A percentile compares a stretch with the other conserved stretches of the same genome.
phyloP scores from a whole-genome alignment of 2,888 invertebrate genomes.

The Drosophila lacicola region DNA sequence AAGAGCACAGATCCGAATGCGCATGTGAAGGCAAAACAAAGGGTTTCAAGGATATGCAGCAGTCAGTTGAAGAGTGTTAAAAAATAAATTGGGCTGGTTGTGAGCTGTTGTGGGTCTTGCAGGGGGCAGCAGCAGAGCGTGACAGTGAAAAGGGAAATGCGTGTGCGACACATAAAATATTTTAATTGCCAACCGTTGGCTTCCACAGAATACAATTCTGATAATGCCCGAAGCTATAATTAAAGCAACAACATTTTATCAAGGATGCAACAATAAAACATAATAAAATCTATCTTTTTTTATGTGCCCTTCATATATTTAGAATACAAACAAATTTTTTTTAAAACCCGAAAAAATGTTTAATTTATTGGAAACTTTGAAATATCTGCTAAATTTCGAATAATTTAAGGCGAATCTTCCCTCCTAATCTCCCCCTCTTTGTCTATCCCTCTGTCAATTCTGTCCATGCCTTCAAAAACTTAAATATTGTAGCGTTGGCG shows the following conservation, averaged over 20 bases:
- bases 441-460: not conserved
- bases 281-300: not conserved
- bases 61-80: slow-evolving; percentile 56
- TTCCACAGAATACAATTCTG: slow-evolving; percentile 3
- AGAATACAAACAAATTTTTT: no score
- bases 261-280: not conserved
- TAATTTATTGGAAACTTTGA: not conserved
- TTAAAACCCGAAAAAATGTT: not conserved
- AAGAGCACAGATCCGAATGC: slow-evolving; percentile 17
- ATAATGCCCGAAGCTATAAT: slow-evolving; percentile 6
- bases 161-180: slow-evolving; percentile 56
- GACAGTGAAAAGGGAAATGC: slow-evolving; percentile 44
- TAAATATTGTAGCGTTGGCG: slow-evolving; percentile 64
- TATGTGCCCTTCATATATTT: no score
- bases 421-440: not conserved
- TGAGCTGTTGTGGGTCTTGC: no score
- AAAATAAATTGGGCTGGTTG: slow-evolving; percentile 38
- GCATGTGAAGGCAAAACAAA: slow-evolving; percentile 46
- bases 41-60: slow-evolving; percentile 46
- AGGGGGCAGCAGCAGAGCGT: not conserved
- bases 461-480: not conserved
- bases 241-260: slow-evolving; percentile 4
- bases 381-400: not conserved
- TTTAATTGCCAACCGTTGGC: slow-evolving; percentile 51
- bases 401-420: not conserved